Conservation (phyloP, 2,888 invertebrate genomes). For the Apodemia hepburni region DNA sequence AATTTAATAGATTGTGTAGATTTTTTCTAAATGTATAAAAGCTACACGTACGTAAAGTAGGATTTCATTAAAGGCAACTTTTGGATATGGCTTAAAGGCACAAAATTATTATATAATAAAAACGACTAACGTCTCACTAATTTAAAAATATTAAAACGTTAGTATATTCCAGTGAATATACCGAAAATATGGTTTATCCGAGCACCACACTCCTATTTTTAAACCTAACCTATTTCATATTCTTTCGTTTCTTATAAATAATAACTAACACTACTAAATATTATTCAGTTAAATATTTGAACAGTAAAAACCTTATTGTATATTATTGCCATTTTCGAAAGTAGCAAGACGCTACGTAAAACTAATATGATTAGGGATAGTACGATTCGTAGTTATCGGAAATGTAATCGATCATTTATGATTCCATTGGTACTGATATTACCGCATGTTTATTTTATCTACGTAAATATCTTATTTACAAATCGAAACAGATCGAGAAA, state of each 20-base stretch:
- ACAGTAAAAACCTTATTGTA: slow-evolving; percentile 61
- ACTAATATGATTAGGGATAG: slow-evolving; percentile 29
- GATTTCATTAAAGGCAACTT: slow-evolving; percentile 63
- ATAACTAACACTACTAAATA: slow-evolving; percentile 40
- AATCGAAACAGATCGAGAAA: slow-evolving; percentile 60
- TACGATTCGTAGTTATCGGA: slow-evolving; percentile 30
- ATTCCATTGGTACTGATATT: slow-evolving; percentile 48
- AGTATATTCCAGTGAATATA: slow-evolving; percentile 39
- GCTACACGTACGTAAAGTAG: slow-evolving; percentile 53
- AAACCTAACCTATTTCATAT: slow-evolving; percentile 60
- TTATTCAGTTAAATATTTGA: slow-evolving; percentile 61
- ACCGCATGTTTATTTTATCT: slow-evolving; percentile 48
- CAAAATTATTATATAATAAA: slow-evolving; percentile 46
- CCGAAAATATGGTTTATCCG: slow-evolving; percentile 43
- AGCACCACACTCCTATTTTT: slow-evolving; percentile 56
- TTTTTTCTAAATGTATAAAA: slow-evolving; percentile 59
- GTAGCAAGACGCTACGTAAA: slow-evolving; percentile 36
- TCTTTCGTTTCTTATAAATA: slow-evolving; percentile 48
- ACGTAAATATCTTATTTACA: slow-evolving; percentile 66
- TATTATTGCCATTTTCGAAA: slow-evolving; percentile 72
- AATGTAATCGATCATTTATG: slow-evolving; percentile 51
- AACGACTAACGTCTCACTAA: slow-evolving; percentile 46
- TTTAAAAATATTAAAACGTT: slow-evolving; percentile 43
- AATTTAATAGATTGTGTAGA: slow-evolving; percentile 47
- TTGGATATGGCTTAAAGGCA: slow-evolving; percentile 77